Evolutionary conservation across 2,113 vertebrate species (phyloP), one percentile per base, ranked within the genome.

Genomic region (Panurus biarmicus): DNA sequence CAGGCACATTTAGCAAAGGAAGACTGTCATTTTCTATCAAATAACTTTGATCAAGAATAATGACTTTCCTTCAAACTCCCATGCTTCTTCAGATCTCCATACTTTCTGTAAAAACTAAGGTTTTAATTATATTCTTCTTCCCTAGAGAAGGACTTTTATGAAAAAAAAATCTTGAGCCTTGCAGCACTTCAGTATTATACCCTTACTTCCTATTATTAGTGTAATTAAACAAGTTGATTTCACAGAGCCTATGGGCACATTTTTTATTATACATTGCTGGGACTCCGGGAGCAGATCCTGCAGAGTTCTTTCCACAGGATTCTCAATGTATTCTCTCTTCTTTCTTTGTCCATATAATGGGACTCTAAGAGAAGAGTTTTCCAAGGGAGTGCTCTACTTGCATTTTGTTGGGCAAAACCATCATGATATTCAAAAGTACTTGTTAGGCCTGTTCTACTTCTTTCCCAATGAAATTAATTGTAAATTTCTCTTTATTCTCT

Each of bases 181-280:
- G 44, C 36, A 93, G 85, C 85, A 72, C 23, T 96, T 88, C 44
- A 87, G 33, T 67, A 35, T 78, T 92, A 61, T 62, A 64, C 48
- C 50, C 47, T 83, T 71, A 71, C 44, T 94, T 94, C 50, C 18
- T 77, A 17, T 87, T 89, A 90, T 87, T 90, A 78, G 36, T 58
- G 36, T 91, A 95, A 97, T 89, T 95, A 96, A 90, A 87, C 58
- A 92, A 89, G 87, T 64, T 71, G 78, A 75, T 96, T 95, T 96
- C 48, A 66, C 60, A 66, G 73, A 92, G 44, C 87, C 48, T 89
- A 53, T 85, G 71, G 94, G 91, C 51, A 86, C 4, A 35, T 75
- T 85, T 92, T 93, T 94, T 88, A 72, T 82, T 85, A 54, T 25
- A 69, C 14, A 14, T 44, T 89, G 28, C 48, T 78, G 71, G 17